Base-by-base conservation (phyloP, 1,140 invertebrate genomes). In the Octopus bimaculoides region DNA sequence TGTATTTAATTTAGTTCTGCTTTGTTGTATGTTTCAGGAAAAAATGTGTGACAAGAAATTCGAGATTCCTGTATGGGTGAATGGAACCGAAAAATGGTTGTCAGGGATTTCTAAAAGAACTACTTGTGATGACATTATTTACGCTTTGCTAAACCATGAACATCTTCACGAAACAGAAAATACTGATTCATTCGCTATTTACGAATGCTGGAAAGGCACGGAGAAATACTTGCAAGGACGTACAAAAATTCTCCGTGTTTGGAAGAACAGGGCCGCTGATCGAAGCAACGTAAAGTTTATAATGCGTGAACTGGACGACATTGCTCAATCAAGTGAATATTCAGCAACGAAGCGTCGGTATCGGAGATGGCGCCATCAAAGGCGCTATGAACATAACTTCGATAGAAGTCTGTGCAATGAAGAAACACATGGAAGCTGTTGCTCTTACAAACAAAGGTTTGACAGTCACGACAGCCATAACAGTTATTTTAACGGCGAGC, bases 61-160 rank as follows among this genome's bases (percentile, higher is more conserved):
- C 83, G 94, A 95, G 87, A 92, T 96, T n/a, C 94, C 94, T 0
- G 93, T 96, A 78, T 93, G 94, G 92, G 93, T 95, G 4, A 90
- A 93, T 78, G 94, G 94, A 52, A 92, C 93, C 81, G 93, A 94
- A 86, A 92, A 95, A 84, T 95, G 94, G 94, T 93, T 96, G 52
- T 93, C 94, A 4, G 95, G 95, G 10, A 92, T 95, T 7, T 92
- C 92, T 20, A 91, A 92, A 12, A 92, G 93, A 77, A 96, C 95
- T 4, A 95, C 95, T 1, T 95, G 94, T 85, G 92, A 93, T 66
- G 94, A 95, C 87, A 92, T 95, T 77, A 93, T 95, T 74, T 91
- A 92, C 79, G 94, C 94, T 0, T 88, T 95, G 10, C 87, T 94
- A 90, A 87, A 90, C 87, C 82, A 83, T 54, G 84, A 87, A 20